These are phyloP conservation scores for Aurelia aurita DNA, from an alignment of 30 jellyfish, hydroid and myxozoan genomes.

Conservation along the genomic window DNA sequence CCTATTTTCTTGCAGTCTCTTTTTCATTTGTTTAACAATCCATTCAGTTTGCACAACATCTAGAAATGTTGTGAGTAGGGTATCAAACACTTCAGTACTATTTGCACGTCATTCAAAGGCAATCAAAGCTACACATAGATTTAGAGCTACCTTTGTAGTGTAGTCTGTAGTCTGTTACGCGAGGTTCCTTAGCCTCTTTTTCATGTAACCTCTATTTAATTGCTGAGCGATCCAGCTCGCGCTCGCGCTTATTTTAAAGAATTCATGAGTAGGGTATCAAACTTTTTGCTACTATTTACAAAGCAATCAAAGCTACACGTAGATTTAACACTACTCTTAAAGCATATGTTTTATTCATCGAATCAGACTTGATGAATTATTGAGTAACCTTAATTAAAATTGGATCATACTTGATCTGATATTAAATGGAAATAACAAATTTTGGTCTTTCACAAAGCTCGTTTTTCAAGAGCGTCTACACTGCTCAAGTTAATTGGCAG, in stretches of 20 bases:
- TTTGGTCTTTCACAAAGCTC: constrained; percentile 58
- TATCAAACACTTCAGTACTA: background rate
- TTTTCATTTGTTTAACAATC: background rate
- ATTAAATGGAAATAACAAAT: constrained; percentile 57
- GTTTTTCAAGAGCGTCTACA: constrained; percentile 35
- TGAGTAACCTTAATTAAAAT: constrained; percentile 39
- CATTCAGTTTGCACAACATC: too few species aligned
- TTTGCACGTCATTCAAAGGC: background rate
- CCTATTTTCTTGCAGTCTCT: background rate
- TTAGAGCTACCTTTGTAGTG: background rate
- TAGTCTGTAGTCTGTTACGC: background rate
- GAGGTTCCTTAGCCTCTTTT: background rate
- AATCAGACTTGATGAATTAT: constrained; percentile 50
- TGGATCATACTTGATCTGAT: constrained; percentile 56
- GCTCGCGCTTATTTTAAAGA: too few species aligned
- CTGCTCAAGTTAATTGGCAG: constrained; percentile 62
- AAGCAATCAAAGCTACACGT: constrained; percentile 2
- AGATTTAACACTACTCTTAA: constrained; percentile 8
- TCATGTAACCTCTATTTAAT: background rate
- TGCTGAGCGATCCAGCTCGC: too few species aligned
- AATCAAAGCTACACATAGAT: background rate
- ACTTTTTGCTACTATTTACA: background rate
- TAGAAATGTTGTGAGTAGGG: background rate
- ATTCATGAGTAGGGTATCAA: background rate
- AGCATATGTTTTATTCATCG: constrained; percentile 37